These are phyloP conservation scores for Salpingus planirostris DNA, from an alignment of 2,888 invertebrate species.

Conservation along the genomic window DNA sequence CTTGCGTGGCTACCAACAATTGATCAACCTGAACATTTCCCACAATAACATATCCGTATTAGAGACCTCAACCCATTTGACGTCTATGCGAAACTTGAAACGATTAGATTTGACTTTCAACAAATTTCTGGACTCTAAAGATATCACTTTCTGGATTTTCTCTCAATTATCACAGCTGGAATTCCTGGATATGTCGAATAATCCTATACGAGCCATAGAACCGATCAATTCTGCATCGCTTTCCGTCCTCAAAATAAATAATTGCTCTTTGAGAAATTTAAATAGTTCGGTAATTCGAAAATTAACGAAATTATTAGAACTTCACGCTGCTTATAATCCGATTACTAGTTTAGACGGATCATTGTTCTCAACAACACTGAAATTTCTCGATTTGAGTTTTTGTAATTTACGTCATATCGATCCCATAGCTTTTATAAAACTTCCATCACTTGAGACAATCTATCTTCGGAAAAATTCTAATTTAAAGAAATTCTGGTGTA, in stretches of 20 bases:
- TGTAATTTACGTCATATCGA: conserved; percentile 48
- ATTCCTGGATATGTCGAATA: conserved; percentile 55
- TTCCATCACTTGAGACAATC: conserved; percentile 52
- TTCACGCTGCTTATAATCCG: conserved; percentile 45
- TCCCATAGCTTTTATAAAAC: conserved; percentile 46
- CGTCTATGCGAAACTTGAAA: conserved; percentile 39
- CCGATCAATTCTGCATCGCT: conserved; percentile 51
- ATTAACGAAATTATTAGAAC: conserved; percentile 45
- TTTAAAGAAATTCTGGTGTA: conserved; percentile 40
- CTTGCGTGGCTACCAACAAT: conserved; percentile 43
- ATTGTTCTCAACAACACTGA: conserved; percentile 26
- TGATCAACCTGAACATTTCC: conserved; percentile 48
- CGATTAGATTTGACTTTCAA: conserved; percentile 56
- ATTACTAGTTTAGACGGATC: conserved; percentile 18
- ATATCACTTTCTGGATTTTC: conserved; percentile 47
- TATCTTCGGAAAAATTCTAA: conserved; percentile 54
- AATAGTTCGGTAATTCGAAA: conserved; percentile 46
- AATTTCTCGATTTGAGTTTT: conserved; percentile 49
- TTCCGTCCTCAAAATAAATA: conserved; percentile 50
- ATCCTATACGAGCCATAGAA: conserved; percentile 43
- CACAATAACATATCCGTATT: conserved; percentile 30
- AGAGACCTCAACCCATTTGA: conserved; percentile 18
- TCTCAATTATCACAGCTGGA: conserved; percentile 45
- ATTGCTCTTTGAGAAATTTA: conserved; percentile 52
- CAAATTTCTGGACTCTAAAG: conserved; percentile 49